These are phyloP conservation scores for Leptogaster cylindrica DNA, from an alignment of 2,888 invertebrate genomes.

Conservation along the genomic window DNA sequence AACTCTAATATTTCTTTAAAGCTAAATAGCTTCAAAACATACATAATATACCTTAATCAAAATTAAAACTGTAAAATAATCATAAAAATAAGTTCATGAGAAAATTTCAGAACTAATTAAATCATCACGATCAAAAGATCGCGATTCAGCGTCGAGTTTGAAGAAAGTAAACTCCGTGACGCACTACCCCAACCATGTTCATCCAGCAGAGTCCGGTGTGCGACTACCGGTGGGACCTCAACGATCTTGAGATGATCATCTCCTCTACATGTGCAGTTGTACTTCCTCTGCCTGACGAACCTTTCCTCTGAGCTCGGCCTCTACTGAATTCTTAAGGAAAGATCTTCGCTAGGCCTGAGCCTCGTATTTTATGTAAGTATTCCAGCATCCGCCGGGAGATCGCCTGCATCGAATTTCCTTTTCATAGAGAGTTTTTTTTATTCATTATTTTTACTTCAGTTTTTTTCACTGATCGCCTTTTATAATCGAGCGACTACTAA, in stretches of 20 bases:
- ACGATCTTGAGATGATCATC: conserved; percentile 8
- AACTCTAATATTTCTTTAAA: too few relatives aligned
- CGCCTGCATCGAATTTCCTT: conserved; percentile 37
- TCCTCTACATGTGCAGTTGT: conserved; percentile 19
- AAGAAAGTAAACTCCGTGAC: neutral
- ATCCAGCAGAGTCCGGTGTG: conserved; percentile 21
- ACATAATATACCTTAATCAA: too few relatives aligned
- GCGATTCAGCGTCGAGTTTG: neutral
- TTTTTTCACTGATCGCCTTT: conserved; percentile 15
- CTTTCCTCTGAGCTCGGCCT: conserved; percentile 16
- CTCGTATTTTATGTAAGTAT: conserved; percentile 35
- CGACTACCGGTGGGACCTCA: conserved; percentile 13
- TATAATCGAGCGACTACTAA: conserved; percentile 30
- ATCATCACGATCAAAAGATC: conserved; percentile 1
- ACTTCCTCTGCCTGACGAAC: conserved; percentile 25
- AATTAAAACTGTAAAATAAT: too few relatives aligned
- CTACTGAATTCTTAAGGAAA: conserved; percentile 22
- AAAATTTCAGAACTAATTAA: neutral
- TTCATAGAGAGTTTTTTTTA: conserved; percentile 16
- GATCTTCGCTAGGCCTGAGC: conserved; percentile 18
- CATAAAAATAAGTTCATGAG: neutral
- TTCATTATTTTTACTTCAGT: neutral
- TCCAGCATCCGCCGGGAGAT: conserved; percentile 36
- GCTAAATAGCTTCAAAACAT: too few relatives aligned
- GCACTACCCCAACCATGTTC: neutral